Percentiles rank a stretch among this genome's conserved stretches.
Conservation (phyloP, 2,888 invertebrate genomes). For the Leucania comma region DNA sequence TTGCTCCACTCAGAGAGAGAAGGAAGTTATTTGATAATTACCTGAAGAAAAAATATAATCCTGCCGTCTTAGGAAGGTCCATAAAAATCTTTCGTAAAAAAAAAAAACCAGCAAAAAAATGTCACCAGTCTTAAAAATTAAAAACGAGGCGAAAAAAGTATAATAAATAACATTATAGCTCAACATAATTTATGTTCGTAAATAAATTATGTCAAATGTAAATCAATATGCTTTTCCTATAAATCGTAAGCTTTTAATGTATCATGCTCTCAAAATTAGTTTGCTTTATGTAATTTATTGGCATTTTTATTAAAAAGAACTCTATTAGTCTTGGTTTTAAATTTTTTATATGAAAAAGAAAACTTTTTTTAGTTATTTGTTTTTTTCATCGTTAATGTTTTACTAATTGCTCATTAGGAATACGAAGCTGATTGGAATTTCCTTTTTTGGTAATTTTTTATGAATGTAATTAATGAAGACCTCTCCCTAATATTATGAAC, state of each 20-base stretch:
- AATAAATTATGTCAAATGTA: conserved; percentile 60
- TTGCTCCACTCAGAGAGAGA: too few relatives aligned
- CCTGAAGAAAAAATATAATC: too few relatives aligned
- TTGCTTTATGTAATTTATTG: conserved; percentile 54
- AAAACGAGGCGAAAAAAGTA: conserved; percentile 33
- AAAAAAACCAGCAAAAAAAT: conserved; percentile 8
- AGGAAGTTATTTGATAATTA: too few relatives aligned
- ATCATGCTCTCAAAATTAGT: conserved; percentile 52
- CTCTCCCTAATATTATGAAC: background rate
- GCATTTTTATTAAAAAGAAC: conserved; percentile 57
- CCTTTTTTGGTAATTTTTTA: background rate
- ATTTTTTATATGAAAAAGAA: conserved; percentile 24
- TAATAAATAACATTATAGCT: conserved; percentile 45
- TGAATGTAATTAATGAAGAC: background rate
- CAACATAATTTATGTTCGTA: conserved; percentile 44
- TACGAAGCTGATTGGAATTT: conserved; percentile 11
- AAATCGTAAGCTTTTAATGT: conserved; percentile 47
- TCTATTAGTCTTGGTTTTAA: conserved; percentile 47
- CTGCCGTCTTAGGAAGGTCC: conserved; percentile 15
- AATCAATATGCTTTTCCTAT: conserved; percentile 53
- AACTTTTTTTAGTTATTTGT: conserved; percentile 46
- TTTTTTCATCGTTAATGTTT: background rate
- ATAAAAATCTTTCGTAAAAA: conserved; percentile 12
- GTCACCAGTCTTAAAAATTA: conserved; percentile 42
- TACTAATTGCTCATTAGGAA: conserved; percentile 34